A percentile compares a stretch with the other conserved stretches of the same genome.
Evolutionary conservation across 2,888 invertebrate species (phyloP).

Genomic region (Yponomeuta plumbellus): DNA sequence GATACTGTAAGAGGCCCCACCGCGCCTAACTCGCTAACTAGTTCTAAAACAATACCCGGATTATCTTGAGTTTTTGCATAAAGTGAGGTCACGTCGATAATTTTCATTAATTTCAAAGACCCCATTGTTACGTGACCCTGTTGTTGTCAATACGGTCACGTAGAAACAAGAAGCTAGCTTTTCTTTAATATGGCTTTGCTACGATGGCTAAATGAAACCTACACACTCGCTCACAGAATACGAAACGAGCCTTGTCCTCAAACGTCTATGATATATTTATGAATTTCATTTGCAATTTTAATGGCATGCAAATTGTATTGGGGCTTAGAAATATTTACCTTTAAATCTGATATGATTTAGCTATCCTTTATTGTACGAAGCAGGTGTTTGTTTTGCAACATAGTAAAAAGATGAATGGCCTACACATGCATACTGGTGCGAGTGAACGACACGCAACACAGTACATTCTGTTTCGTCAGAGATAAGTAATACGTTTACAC

Average conservation of each 20-base stretch:
- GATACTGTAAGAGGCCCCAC: neutral
- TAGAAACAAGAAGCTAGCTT: neutral
- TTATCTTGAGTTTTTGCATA: neutral
- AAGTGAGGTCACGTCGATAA: constrained; percentile 7
- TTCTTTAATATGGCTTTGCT: constrained; percentile 6
- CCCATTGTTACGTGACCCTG: neutral
- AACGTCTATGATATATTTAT: constrained; percentile 12
- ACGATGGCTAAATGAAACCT: constrained; percentile 13
- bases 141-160: constrained; percentile 7
- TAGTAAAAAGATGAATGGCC: constrained; percentile 13
- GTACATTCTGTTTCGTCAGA: constrained; percentile 1
- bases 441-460: constrained; percentile 11
- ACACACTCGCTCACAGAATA: constrained; percentile 5
- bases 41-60: neutral
- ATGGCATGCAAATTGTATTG: constrained; percentile 8
- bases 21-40: neutral
- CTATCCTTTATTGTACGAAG: neutral
- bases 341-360: neutral
- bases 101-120: neutral
- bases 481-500: constrained; percentile 13
- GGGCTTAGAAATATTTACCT: neutral
- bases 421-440: constrained; percentile 6
- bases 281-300: constrained; percentile 12
- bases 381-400: neutral
- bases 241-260: constrained; percentile 12